Evolutionary conservation across 2,113 vertebrate genomes (phyloP), one percentile per base, ranked within the genome.

Genomic region (Callaeas wilsoni): DNA sequence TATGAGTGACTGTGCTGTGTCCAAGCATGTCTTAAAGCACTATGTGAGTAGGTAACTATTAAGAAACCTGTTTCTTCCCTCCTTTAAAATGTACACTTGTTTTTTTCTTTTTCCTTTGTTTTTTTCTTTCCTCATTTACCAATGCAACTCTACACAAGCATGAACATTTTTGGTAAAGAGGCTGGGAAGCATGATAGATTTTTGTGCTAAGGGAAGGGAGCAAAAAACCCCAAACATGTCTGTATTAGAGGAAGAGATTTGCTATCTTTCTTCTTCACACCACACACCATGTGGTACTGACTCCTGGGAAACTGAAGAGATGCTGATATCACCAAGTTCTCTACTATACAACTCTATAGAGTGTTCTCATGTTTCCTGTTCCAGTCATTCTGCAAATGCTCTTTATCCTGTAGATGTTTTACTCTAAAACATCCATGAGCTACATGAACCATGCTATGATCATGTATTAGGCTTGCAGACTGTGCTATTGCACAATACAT

Each of bases 401-500:
- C 6, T 32, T 59, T 81, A 26, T 42, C 2, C 21, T 59, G 1
- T 10, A 49, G n/a, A 16, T 0, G 3, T 33, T 90, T 80, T 33
- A 12, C 16, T 8, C 2, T 3, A 13, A 80, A 63, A 30, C 3
- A 1, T 55, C 37, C 22, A 29, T 18, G 21, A 84, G 19, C 39
- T 80, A 10, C 30, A 2, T 4, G 2, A 60, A 35, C 21, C 9
- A 1, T 18, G 8, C 41, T 44, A 1, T 18, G 39, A 16, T 69
- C 12, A 4, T 10, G 21, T 35, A 11, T 32, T 33, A 59, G 71
- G 19, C 60, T 81, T 90, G 35, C 4, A 6, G 56, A 32, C 27
- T n/a, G n/a, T 83, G 16, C 18, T 69, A 0, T 33, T 78, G 37
- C 2, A 0, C 18, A 46, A 10, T 42, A 4, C 12, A 4, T 5